phyloP scores from a whole-genome alignment of 2,113 vertebrate species.

The Kryptolebias marmoratus region DNA sequence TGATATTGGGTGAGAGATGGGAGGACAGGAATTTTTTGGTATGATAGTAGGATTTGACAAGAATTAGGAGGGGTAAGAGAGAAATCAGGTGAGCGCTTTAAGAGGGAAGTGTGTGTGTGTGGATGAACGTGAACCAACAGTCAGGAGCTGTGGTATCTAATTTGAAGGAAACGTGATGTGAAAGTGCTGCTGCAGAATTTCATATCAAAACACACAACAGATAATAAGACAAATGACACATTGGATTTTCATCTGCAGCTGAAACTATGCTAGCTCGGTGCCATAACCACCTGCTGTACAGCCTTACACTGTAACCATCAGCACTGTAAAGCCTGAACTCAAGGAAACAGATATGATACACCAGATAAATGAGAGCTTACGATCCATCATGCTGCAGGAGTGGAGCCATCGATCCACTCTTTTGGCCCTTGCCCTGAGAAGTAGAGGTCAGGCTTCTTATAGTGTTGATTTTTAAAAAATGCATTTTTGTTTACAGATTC shows the following conservation, averaged over 20 bases:
- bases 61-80: constrained; percentile 60
- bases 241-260: constrained; percentile 1
- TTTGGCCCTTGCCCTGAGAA: constrained; percentile 21
- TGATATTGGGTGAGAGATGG: constrained; percentile 38
- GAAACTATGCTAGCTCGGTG: constrained; percentile 19
- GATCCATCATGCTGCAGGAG: constrained; percentile 37
- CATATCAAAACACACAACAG: constrained; percentile 3
- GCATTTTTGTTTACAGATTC: neutral
- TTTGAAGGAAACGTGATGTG: constrained; percentile 9
- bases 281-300: constrained; percentile 41
- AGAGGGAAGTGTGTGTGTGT: constrained; percentile 13
- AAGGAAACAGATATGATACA: constrained; percentile 43
- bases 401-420: constrained; percentile 23
- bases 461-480: constrained; percentile 27
- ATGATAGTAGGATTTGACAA: constrained; percentile 71
- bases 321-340: constrained; percentile 28
- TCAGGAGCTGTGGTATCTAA: constrained; percentile 9
- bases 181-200: constrained; percentile 12
- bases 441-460: constrained; percentile 45
- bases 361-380: constrained; percentile 44
- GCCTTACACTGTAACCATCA: constrained; percentile 6
- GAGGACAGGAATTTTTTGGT: constrained; percentile 39
- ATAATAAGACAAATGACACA: constrained; percentile 29
- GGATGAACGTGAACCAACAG: neutral
- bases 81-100: constrained; percentile 47